phyloP scores from a whole-genome alignment of 2,113 vertebrate species.

The Cavia porcellus region DNA sequence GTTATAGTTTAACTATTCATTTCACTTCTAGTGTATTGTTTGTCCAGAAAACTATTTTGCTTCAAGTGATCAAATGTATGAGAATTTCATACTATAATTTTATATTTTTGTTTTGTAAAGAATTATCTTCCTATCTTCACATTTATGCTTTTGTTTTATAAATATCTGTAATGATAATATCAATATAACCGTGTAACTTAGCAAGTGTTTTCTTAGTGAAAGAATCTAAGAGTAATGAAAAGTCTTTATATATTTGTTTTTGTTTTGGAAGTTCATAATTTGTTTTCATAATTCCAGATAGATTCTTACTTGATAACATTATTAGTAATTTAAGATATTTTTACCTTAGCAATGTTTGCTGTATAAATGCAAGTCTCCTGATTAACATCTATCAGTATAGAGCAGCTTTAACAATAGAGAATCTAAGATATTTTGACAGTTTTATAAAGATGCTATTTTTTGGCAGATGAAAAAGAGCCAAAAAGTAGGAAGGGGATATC shows the following conservation, averaged over 20 bases:
- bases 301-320: background rate
- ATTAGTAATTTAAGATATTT: background rate
- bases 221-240: background rate
- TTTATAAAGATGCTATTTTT: background rate
- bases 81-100: background rate
- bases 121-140: background rate
- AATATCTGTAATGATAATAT: background rate
- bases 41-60: conserved; percentile 26
- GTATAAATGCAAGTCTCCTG: background rate
- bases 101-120: background rate
- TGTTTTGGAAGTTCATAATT: background rate
- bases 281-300: background rate
- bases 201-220: background rate
- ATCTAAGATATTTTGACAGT: background rate
- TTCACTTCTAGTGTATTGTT: background rate
- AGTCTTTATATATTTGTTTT: background rate
- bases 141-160: background rate
- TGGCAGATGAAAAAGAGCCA: background rate
- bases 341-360: background rate
- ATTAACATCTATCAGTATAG: background rate
- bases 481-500: background rate
- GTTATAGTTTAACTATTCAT: background rate
- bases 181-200: background rate
- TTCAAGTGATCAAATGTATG: background rate
- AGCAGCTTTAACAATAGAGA: background rate